Conservation (phyloP, 2,888 invertebrate genomes). For the Stenodema calcarata region DNA sequence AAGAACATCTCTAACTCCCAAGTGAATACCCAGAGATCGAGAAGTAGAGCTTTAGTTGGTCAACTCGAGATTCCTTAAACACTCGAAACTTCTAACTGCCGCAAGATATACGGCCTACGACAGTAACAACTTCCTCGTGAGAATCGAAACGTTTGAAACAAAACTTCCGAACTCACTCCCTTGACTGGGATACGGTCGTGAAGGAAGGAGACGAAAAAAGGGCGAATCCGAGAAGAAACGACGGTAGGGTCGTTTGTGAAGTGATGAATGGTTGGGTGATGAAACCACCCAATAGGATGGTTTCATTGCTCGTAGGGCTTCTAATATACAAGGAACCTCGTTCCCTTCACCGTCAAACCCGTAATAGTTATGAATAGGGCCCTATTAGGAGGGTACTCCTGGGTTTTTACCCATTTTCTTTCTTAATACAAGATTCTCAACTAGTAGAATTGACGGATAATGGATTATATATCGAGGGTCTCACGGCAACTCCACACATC, state of each 20-base stretch:
- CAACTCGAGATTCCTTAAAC: not conserved
- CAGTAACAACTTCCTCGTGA: not conserved
- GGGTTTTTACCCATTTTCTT: too few relatives aligned
- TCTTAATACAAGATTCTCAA: too few relatives aligned
- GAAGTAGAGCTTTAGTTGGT: not conserved
- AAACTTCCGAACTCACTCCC: not conserved
- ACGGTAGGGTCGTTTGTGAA: not conserved
- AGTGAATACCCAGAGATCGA: too few relatives aligned
- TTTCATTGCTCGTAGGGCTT: not conserved
- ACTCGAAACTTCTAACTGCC: not conserved
- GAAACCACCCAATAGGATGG: not conserved
- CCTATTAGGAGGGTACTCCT: too few relatives aligned
- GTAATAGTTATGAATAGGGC: too few relatives aligned
- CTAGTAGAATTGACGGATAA: too few relatives aligned
- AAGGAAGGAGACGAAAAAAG: not conserved
- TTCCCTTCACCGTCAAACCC: too few relatives aligned
- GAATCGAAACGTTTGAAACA: not conserved
- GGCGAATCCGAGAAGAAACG: not conserved
- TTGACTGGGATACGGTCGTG: not conserved
- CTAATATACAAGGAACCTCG: too few relatives aligned
- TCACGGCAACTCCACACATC: too few relatives aligned
- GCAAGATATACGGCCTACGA: not conserved
- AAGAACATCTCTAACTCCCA: too few relatives aligned
- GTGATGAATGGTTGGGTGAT: not conserved
- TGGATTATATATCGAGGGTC: too few relatives aligned